Conservation (phyloP, 2,113 vertebrate genomes). For the Dolichotis patagonum region DNA sequence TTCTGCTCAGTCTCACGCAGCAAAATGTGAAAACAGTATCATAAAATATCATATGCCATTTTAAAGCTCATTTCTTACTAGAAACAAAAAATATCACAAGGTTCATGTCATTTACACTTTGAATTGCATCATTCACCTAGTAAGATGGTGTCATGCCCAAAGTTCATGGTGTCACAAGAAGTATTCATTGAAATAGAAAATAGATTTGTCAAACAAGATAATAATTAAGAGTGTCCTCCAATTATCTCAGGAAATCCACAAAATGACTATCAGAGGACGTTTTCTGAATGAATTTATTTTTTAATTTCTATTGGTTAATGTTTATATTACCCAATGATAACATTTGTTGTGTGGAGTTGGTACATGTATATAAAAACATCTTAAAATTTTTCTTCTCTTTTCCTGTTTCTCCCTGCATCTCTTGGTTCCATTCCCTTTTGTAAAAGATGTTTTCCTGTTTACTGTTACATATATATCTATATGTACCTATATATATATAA, state of each 20-base stretch:
- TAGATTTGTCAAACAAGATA: neutral
- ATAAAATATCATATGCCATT: neutral
- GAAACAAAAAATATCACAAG: neutral
- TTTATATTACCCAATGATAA: neutral
- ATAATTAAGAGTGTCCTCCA: neutral
- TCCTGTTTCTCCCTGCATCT: neutral
- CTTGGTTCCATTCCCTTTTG: neutral
- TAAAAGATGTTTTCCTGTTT: neutral
- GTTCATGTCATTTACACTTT: conserved; percentile 12
- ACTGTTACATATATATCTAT: neutral
- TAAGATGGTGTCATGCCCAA: neutral
- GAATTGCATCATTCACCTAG: neutral
- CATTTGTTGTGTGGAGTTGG: neutral
- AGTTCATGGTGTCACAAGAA: neutral
- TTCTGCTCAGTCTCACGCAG: neutral
- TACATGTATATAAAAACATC: neutral
- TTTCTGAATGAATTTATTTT: neutral
- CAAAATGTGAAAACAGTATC: conserved; percentile 20
- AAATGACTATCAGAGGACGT: neutral
- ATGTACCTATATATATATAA: neutral
- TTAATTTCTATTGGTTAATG: neutral
- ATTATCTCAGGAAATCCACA: conserved; percentile 29
- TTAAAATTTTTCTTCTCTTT: neutral
- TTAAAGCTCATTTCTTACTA: neutral
- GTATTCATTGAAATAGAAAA: neutral